Base-by-base conservation (phyloP, 2,797 vertebrate genomes). In the Sebastes miniatus region DNA sequence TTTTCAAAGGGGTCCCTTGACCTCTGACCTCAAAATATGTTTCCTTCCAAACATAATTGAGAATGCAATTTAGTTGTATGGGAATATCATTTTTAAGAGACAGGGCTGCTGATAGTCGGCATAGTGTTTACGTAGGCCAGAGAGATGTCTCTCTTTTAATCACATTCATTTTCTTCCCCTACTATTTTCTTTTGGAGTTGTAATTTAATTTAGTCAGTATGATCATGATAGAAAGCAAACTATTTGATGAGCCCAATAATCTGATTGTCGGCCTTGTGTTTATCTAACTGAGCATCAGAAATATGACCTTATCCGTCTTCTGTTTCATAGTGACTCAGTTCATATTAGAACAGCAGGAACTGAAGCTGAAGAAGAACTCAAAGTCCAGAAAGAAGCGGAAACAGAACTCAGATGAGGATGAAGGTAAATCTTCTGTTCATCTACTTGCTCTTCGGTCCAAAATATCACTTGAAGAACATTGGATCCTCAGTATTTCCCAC, bases 361-460 rank as follows among this genome's bases (percentile, higher is more conserved):
- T 97, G 67, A 97, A 97, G 92, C 94, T 93, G 78, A 98, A 98
- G 94, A 98, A 98, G 90, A 96, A 96, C 81, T 97, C 97, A 73
- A 98, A 98, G 93, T 97, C 97, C 81, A 96, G 97, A 83, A 98
- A 98, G 91, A 98, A 98, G 92, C 95, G 97, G 84, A 98, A 97
- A 88, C 97, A 98, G 88, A 98, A 96, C 85, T 92, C 94, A 0
- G 97, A 98, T 0, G 96, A 97, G 32, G 95, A 95, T 50, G 95
- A 95, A 83, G 94, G 95, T 96, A 91, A 66, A 77, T 80, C 5
- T 54, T 59, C 61, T 66, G 7, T 64, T 75, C 10, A 34, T 73
- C 57, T 29, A 13, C 62, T 58, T 69, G 0, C 22, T 16, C 31
- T 22, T 75, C 12, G n/a, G 36, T 72, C 24, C 7, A 34, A 69